A percentile compares a stretch with the other conserved stretches of the same genome.
Conservation (phyloP, 2,888 invertebrate genomes). For the Drosophila infuscata region DNA sequence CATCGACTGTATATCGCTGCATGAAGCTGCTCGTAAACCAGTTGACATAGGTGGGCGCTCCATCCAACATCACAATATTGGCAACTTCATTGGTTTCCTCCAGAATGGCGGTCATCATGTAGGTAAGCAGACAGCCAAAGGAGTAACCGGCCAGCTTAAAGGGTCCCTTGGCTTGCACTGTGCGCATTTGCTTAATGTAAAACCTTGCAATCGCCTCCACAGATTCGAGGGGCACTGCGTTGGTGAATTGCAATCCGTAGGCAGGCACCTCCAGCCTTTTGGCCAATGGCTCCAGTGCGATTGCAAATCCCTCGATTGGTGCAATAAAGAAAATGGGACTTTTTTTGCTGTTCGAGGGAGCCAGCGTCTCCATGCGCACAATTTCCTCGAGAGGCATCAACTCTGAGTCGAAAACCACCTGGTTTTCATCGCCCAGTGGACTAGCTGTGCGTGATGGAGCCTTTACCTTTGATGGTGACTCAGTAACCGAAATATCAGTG, state of each 20-base stretch:
- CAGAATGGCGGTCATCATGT: conserved; percentile 96
- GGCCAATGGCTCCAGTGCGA: conserved; percentile 90
- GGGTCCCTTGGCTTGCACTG: conserved; percentile 92
- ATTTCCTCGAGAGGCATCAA: conserved; percentile 91
- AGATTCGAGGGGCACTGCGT: conserved; percentile 90
- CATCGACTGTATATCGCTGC: conserved; percentile 83
- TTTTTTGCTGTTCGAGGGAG: conserved; percentile 80
- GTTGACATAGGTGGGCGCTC: conserved; percentile 93
- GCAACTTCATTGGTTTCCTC: conserved; percentile 86
- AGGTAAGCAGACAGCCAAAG: conserved; percentile 96
- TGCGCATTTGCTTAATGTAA: conserved; percentile 90
- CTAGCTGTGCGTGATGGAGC: conserved; percentile 73
- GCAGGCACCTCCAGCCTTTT: conserved; percentile 90
- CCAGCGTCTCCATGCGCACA: conserved; percentile 88
- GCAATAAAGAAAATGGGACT: conserved; percentile 90
- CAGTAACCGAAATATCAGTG: conserved; percentile 12
- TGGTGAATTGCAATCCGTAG: conserved; percentile 95
- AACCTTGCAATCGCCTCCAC: conserved; percentile 90
- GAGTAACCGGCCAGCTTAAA: conserved; percentile 97
- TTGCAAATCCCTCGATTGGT: conserved; percentile 95
- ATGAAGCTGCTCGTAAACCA: conserved; percentile 90
- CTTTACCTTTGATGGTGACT: conserved; percentile 32
- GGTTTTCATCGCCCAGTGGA: conserved; percentile 85
- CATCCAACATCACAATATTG: conserved; percentile 92
- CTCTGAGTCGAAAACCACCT: conserved; percentile 87